A percentile compares a stretch with the other conserved stretches of the same genome.
These are phyloP conservation scores for Hirtodrosophila cameraria DNA, from an alignment of 2,888 invertebrate genomes.

Conservation along the genomic window DNA sequence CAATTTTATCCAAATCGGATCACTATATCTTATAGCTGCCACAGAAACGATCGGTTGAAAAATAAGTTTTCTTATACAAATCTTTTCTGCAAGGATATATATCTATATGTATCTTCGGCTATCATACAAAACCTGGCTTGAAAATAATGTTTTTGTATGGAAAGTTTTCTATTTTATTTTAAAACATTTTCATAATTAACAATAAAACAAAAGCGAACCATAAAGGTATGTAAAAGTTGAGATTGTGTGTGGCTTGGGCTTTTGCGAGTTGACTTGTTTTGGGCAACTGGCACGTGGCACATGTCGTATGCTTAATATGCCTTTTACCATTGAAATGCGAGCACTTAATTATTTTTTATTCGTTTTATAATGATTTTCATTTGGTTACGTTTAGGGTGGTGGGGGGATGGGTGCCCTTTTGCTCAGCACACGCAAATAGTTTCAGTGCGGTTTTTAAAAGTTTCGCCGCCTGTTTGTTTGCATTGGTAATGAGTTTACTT, in stretches of 20 bases:
- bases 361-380: conserved; percentile 58
- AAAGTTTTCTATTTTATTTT: no score
- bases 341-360: conserved; percentile 71
- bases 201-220: no score
- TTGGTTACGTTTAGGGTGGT: conserved; percentile 38
- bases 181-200: no score
- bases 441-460: conserved; percentile 61
- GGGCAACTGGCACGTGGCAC: conserved; percentile 1
- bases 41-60: no score
- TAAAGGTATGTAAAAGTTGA: background rate
- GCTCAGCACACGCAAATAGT: conserved; percentile 62
- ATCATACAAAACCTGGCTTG: no score
- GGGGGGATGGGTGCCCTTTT: no score
- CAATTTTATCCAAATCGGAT: no score
- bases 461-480: conserved; percentile 77
- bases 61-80: no score
- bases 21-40: no score
- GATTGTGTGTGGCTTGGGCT: background rate
- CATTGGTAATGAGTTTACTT: conserved; percentile 82
- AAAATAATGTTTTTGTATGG: no score
- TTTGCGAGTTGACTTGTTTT: background rate
- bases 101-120: no score
- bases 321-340: conserved; percentile 41
- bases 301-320: conserved; percentile 45
- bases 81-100: no score